These are phyloP conservation scores for Phenganax stokvisi DNA, from an alignment of 92 coral and sea anemone genomes.

Conservation along the genomic window DNA sequence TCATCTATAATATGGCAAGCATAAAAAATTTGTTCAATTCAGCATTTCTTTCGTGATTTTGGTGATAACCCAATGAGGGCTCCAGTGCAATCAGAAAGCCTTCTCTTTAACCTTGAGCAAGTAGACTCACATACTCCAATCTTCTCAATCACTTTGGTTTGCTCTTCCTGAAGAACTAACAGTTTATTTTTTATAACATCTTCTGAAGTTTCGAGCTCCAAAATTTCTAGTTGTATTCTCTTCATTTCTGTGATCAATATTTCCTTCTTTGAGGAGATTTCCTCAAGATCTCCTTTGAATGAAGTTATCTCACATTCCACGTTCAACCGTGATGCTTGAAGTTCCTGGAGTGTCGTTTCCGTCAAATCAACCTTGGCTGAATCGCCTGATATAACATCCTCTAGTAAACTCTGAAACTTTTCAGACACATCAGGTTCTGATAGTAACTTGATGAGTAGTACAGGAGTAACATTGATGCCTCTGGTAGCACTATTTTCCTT, in stretches of 20 bases:
- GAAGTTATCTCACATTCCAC: conserved; percentile 21
- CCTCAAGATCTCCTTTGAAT: neutral
- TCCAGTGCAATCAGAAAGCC: conserved; percentile 36
- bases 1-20: neutral
- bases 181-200: neutral
- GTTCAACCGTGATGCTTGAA: neutral
- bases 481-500: conserved; percentile 2
- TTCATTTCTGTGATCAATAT: neutral
- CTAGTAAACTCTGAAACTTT: conserved; percentile 29
- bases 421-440: conserved; percentile 40
- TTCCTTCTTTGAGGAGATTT: neutral
- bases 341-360: conserved; percentile 15
- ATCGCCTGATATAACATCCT: conserved; percentile 34
- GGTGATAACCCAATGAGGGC: conserved; percentile 31
- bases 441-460: conserved; percentile 27
- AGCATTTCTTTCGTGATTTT: conserved; percentile 23
- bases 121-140: conserved; percentile 36
- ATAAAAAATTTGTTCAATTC: neutral
- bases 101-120: conserved; percentile 26
- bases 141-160: neutral
- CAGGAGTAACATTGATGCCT: conserved; percentile 31
- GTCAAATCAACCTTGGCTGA: conserved; percentile 27
- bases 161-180: conserved; percentile 1
- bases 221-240: conserved; percentile 8
- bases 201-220: conserved; percentile 5